A percentile compares a stretch with the other conserved stretches of the same genome.
These are phyloP conservation scores for Clarias gariepinus DNA, from an alignment of 2,113 vertebrate genomes.

Conservation along the genomic window DNA sequence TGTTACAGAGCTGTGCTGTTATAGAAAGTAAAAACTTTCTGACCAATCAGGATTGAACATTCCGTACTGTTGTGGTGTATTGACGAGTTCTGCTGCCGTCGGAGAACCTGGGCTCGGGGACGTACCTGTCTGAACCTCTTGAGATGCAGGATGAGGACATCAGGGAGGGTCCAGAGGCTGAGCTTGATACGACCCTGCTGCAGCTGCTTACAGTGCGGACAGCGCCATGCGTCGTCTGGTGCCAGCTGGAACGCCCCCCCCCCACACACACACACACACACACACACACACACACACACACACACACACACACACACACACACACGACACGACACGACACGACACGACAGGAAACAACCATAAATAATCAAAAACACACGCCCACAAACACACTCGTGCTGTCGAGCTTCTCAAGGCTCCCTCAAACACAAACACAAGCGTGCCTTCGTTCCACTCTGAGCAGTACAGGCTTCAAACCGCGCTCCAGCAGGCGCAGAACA, in stretches of 20 bases:
- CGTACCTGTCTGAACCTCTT: constrained; percentile 95
- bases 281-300: constrained; percentile 24
- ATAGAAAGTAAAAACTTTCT: background rate
- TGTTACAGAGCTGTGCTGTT: background rate
- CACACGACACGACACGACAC: no score
- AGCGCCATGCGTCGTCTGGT: constrained; percentile 95
- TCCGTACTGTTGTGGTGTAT: no score
- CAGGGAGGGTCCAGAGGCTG: constrained; percentile 95
- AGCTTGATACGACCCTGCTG: constrained; percentile 97
- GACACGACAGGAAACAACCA: constrained; percentile 38
- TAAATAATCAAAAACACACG: constrained; percentile 56
- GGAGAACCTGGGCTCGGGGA: background rate
- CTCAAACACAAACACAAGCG: constrained; percentile 18
- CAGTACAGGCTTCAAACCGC: constrained; percentile 33
- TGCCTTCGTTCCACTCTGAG: constrained; percentile 32
- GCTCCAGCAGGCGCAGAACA: constrained; percentile 35
- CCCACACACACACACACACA: background rate
- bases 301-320: background rate
- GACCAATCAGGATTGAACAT: background rate
- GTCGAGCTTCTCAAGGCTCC: constrained; percentile 7
- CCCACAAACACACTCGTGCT: background rate
- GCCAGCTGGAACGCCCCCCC: constrained; percentile 80
- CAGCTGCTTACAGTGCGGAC: constrained; percentile 97
- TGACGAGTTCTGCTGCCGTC: no score
- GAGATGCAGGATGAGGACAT: constrained; percentile 94